phyloP scores from a whole-genome alignment of 1,140 invertebrate genomes.

The Cyphomyrmex costatus region DNA sequence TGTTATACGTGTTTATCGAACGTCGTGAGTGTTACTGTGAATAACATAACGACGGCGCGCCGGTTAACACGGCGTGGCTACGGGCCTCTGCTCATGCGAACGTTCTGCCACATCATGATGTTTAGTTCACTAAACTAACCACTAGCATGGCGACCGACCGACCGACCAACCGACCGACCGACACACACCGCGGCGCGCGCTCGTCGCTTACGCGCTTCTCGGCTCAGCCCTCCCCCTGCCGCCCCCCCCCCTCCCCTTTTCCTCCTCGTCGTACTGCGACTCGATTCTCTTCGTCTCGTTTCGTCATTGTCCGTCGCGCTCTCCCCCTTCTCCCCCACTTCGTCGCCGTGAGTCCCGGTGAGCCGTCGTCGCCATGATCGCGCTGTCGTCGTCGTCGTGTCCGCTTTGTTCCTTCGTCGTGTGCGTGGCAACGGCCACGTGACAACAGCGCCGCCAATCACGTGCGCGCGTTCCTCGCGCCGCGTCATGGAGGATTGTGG shows the following conservation, averaged over 20 bases:
- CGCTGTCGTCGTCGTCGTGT: neutral
- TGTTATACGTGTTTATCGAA: slow-evolving; percentile 80
- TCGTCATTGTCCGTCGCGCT: slow-evolving; percentile 28
- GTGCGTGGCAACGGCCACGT: slow-evolving; percentile 3
- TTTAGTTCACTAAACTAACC: slow-evolving; percentile 86
- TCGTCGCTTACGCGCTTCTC: slow-evolving; percentile 65
- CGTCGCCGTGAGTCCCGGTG: too few species aligned
- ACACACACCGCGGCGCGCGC: slow-evolving; percentile 79
- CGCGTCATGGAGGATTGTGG: slow-evolving; percentile 30
- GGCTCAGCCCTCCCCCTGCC: too few species aligned
- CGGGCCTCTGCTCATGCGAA: slow-evolving; percentile 81
- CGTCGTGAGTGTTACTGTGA: slow-evolving; percentile 77
- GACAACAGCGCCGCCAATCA: slow-evolving; percentile 12
- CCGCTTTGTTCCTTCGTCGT: neutral
- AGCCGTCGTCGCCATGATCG: neutral
- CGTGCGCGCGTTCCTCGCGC: neutral
- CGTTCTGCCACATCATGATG: slow-evolving; percentile 88
- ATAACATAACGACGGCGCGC: slow-evolving; percentile 82
- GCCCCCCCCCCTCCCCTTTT: slow-evolving; percentile 35
- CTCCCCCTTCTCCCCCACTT: slow-evolving; percentile 9
- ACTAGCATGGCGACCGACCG: slow-evolving; percentile 87
- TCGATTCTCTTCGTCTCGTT: neutral
- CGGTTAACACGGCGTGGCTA: slow-evolving; percentile 80
- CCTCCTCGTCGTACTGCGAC: slow-evolving; percentile 14
- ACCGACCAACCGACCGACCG: slow-evolving; percentile 79